These are phyloP conservation scores for Leucophenga varia DNA, from an alignment of 1,140 invertebrate species.

Conservation along the genomic window DNA sequence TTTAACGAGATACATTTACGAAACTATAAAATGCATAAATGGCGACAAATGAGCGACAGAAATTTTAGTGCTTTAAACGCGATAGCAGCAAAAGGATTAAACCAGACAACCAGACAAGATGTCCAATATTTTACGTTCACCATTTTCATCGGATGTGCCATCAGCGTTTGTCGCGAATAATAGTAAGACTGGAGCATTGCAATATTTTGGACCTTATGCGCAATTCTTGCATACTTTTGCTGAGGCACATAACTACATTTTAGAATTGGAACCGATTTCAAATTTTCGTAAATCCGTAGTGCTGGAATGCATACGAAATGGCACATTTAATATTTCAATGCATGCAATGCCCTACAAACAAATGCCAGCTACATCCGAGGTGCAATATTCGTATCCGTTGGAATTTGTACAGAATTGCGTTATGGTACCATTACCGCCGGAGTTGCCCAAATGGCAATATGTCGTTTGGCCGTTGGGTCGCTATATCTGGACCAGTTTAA, in stretches of 20 bases:
- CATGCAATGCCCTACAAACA: slow-evolving; percentile 16
- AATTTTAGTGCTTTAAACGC: too few species aligned
- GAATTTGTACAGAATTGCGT: slow-evolving; percentile 35
- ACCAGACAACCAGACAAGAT: too few species aligned
- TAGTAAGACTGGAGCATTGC: not conserved
- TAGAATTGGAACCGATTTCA: slow-evolving; percentile 23
- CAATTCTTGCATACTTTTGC: slow-evolving; percentile 31
- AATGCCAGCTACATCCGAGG: too few species aligned
- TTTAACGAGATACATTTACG: not conserved
- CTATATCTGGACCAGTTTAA: slow-evolving; percentile 31
- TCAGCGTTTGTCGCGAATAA: slow-evolving; percentile 30
- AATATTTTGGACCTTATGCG: slow-evolving; percentile 30
- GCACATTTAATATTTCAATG: slow-evolving; percentile 29
- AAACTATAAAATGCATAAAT: slow-evolving; percentile 27
- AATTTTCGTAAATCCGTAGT: slow-evolving; percentile 26
- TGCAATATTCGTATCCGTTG: slow-evolving; percentile 35
- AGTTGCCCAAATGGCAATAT: slow-evolving; percentile 47
- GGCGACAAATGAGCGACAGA: slow-evolving; percentile 18
- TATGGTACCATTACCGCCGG: slow-evolving; percentile 45
- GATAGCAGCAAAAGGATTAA: too few species aligned
- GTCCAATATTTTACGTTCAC: slow-evolving; percentile 20
- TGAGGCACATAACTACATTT: slow-evolving; percentile 11
- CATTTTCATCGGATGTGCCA: slow-evolving; percentile 34
- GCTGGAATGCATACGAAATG: slow-evolving; percentile 16
- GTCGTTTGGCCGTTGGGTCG: slow-evolving; percentile 42